Base-by-base conservation (phyloP, 2,888 invertebrate genomes). In the Orthosia gothica region DNA sequence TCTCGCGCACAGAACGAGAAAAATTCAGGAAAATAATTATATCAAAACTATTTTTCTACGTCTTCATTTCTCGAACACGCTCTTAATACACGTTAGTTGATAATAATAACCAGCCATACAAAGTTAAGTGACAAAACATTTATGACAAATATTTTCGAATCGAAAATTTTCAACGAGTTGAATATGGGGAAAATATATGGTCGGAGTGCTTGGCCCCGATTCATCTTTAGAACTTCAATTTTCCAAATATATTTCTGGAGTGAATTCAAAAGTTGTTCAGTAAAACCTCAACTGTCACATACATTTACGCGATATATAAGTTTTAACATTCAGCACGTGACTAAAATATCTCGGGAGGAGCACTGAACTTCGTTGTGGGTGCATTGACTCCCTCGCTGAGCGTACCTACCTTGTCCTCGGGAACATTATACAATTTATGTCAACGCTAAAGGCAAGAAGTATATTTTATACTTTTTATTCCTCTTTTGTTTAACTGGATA, bases 291-390 rank as follows among this genome's bases (percentile, higher is more conserved):
- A 89, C 88, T 92, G 91, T 91, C 91, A 90, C 89, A 91, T 89
- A 89, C 87, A 90, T 91, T 89, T 86, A 86, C 85, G 87, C 80
- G 87, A 89, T 89, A 89, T 90, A 90, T 90, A 92, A 90, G 90
- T 92, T 90, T 90, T 92, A 91, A 91, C 90, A 93, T 93, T 91
- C 91, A 92, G 93, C 88, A 90, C 94, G 92, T 92, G 94, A 86
- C 83, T 85, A 81, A 91, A 91, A 93, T 92, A 91, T 89, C 87
- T 88, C 81, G 78, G 87, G 87, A 87, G 86, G 95, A 91, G 92
- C 94, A 93, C 81, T 95, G 95, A 95, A 95, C 95, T 93, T 89
- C 71, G 84, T 62, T 62, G 85, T 84, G 91, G 91, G 95, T 93
- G 91, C 95, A 93, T 90, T 95, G 95, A 95, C 95, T 93, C 89